These are phyloP conservation scores for Pseudoatta argentina DNA, from an alignment of 1,140 invertebrate species.

Conservation along the genomic window DNA sequence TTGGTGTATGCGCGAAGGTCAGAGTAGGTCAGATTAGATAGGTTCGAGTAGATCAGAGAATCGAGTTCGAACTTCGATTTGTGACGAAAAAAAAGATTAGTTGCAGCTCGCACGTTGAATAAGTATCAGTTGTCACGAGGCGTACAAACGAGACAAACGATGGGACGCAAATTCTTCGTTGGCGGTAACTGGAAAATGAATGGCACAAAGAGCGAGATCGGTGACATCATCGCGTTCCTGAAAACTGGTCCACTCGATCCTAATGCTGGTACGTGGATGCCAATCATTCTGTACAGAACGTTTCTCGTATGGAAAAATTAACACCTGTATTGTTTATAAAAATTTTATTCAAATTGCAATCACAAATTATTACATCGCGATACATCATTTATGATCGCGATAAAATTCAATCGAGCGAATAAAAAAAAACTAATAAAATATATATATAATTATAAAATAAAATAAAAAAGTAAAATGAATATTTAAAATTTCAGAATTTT, in stretches of 20 bases:
- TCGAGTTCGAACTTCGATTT: not conserved
- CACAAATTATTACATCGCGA: not conserved
- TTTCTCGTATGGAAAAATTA: not conserved
- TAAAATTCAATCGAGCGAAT: not conserved
- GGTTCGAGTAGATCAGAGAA: not conserved
- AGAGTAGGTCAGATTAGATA: not conserved
- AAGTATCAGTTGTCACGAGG: not conserved
- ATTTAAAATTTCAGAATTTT: not conserved
- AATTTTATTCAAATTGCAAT: constrained; percentile 4
- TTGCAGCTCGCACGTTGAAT: not conserved
- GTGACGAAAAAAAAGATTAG: constrained; percentile 75
- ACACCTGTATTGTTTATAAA: not conserved
- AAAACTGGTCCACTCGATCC: constrained; percentile 92
- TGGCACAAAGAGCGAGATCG: constrained; percentile 91
- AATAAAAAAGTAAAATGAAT: not conserved
- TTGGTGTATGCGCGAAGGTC: constrained; percentile 22
- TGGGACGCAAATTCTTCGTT: constrained; percentile 98
- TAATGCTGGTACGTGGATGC: constrained; percentile 90
- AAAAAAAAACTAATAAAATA: not conserved
- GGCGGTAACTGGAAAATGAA: constrained; percentile 99
- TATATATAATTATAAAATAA: not conserved
- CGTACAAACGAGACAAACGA: constrained; percentile 75
- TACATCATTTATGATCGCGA: not conserved
- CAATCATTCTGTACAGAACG: not conserved
- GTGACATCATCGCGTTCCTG: constrained; percentile 94